A percentile compares a stretch with the other conserved stretches of the same genome.
Conservation (phyloP, 1,140 invertebrate species). For the Gonioctena quinquepunctata region DNA sequence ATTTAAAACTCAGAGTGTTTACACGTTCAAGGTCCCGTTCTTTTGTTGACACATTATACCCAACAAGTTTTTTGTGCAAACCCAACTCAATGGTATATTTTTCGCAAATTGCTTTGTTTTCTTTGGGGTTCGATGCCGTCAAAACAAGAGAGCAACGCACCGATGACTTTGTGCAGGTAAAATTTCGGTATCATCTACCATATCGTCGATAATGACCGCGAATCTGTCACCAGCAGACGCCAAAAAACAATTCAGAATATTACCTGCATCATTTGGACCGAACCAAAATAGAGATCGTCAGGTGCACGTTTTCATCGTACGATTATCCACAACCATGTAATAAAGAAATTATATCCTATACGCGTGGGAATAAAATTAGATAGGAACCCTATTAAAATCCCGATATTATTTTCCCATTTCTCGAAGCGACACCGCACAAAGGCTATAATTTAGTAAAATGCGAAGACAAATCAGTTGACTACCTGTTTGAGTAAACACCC, state of each 20-base stretch:
- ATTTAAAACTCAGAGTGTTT: too few relatives aligned
- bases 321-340: background rate
- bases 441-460: constrained; percentile 16
- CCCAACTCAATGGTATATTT: background rate
- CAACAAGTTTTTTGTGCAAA: background rate
- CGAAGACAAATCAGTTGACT: constrained; percentile 13
- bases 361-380: constrained; percentile 7
- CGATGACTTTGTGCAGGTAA: background rate
- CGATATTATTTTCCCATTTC: background rate
- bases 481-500: constrained; percentile 6
- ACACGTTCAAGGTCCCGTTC: background rate
- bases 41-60: background rate
- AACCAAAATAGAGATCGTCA: background rate
- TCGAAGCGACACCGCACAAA: constrained; percentile 3
- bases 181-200: background rate
- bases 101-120: background rate
- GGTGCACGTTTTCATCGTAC: background rate
- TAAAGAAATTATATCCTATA: constrained; percentile 1
- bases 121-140: background rate
- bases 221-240: background rate
- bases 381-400: background rate
- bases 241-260: too few relatives aligned
- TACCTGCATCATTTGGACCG: too few relatives aligned
- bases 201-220: background rate
- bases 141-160: constrained; percentile 6